Evolutionary conservation across 2,888 invertebrate species (phyloP).

Genomic region (Agriopis marginaria): DNA sequence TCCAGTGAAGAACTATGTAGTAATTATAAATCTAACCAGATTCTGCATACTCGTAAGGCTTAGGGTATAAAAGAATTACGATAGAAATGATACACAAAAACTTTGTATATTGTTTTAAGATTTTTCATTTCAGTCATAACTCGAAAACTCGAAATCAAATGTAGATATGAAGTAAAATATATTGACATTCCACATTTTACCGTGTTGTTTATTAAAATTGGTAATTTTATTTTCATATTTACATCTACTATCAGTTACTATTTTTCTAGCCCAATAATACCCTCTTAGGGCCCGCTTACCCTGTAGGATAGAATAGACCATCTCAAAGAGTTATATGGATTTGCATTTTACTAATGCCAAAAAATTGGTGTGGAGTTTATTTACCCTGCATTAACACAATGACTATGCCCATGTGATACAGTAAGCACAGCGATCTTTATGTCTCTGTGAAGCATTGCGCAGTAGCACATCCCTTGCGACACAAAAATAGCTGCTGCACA

Average conservation of each 20-base stretch:
- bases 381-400: too few relatives aligned
- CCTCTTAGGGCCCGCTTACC: neutral
- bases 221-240: slow-evolving; percentile 52
- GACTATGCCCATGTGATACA: too few relatives aligned
- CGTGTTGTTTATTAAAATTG: slow-evolving; percentile 77
- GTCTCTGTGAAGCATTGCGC: too few relatives aligned
- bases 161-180: slow-evolving; percentile 86
- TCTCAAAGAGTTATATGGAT: too few relatives aligned
- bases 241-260: slow-evolving; percentile 1
- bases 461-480: too few relatives aligned
- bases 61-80: slow-evolving; percentile 58
- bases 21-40: slow-evolving; percentile 61
- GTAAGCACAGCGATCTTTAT: too few relatives aligned
- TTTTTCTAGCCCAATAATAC: slow-evolving; percentile 5
- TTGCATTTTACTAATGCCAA: too few relatives aligned
- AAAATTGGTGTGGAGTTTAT: too few relatives aligned
- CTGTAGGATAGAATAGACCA: too few relatives aligned
- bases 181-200: slow-evolving; percentile 85
- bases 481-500: too few relatives aligned
- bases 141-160: slow-evolving; percentile 77
- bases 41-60: slow-evolving; percentile 61
- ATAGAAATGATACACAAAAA: slow-evolving; percentile 65
- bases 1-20: slow-evolving; percentile 76
- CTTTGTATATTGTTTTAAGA: slow-evolving; percentile 80
- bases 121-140: slow-evolving; percentile 79